Base-by-base conservation (phyloP, 2,113 vertebrate species). In the Odobenus rosmarus region DNA sequence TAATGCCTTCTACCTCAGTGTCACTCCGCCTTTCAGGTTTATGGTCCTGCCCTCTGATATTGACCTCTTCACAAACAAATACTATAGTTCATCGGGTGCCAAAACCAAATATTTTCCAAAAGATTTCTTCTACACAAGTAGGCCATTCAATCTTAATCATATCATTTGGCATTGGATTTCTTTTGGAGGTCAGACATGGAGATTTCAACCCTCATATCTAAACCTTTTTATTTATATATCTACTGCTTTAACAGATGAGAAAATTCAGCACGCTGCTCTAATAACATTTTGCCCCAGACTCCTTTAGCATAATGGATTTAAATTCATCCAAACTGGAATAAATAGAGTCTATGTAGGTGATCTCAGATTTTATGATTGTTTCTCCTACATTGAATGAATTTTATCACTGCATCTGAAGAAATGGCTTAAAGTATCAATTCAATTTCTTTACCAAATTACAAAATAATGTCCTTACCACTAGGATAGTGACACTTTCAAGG, bases 361-460 rank as follows among this genome's bases (percentile, higher is more conserved):
- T 55, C 69, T 88, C 67, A 67, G 55, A 62, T n/a, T 57, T 53
- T 39, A 49, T 74, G 67, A 49, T 18, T 51, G 7, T 42, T 89
- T 62, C n/a, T 42, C 9, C n/a, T 88, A 36, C 42, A 82, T 7
- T 39, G 76, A 84, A 80, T 57, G 64, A 55, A 59, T 81, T 49
- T 83, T 18, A 84, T 46, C 89, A 51, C 59, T 31, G n/a, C 69
- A 23, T 61, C 53, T 59, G 51, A 91, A 90, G 71, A 49, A 93
- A 84, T 74, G 62, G 39, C 26, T 92, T 84, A 21, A 11, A 49
- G 12, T 24, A 55, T 79, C 28, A 95, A 76, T 23, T 67, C 15
- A 19, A 46, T 31, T 28, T 83, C 57, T 72, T 83, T 55, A 39
- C 57, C 49, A 77, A 87, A 74, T 82, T 83, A 33, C 53, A 80